phyloP scores from a whole-genome alignment of 2,888 invertebrate genomes.

The Tetrapedia diversipes region DNA sequence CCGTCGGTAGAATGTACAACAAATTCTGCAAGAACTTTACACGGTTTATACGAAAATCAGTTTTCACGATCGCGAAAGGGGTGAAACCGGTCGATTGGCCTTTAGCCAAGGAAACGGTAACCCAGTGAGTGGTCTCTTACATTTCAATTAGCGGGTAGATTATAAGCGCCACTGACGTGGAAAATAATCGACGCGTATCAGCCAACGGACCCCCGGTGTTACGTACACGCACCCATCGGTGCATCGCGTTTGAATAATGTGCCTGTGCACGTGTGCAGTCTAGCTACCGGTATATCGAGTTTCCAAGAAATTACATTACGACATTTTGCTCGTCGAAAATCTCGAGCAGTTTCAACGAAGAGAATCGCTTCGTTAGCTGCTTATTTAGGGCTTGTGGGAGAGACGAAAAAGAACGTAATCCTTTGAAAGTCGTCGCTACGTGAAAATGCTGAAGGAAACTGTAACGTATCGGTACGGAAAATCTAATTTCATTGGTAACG shows the following conservation, averaged over 20 bases:
- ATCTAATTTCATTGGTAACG: too few species aligned
- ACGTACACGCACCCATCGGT: constrained; percentile 3
- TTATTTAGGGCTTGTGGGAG: too few species aligned
- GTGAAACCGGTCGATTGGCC: constrained; percentile 16
- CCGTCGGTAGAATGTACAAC: too few species aligned
- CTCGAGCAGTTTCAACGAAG: too few species aligned
- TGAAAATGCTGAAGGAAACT: too few species aligned
- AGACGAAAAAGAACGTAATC: too few species aligned
- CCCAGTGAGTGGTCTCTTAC: constrained; percentile 48
- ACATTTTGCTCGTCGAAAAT: background rate
- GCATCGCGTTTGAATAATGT: constrained; percentile 14
- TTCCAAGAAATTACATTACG: constrained; percentile 3
- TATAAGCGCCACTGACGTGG: constrained; percentile 46
- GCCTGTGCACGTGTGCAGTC: background rate
- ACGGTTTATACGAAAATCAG: background rate
- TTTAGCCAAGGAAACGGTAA: constrained; percentile 48
- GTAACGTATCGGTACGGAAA: too few species aligned
- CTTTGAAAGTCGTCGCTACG: too few species aligned
- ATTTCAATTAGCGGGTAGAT: constrained; percentile 66
- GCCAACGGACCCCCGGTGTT: constrained; percentile 29
- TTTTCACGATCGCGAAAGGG: background rate
- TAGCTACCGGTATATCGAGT: constrained; percentile 21
- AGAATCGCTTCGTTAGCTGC: too few species aligned
- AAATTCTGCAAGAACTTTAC: background rate
- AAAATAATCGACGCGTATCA: constrained; percentile 43